Evolutionary conservation across 2,113 vertebrate genomes (phyloP), one percentile per base, ranked within the genome.

Genomic region (Nothoprocta perdicaria): DNA sequence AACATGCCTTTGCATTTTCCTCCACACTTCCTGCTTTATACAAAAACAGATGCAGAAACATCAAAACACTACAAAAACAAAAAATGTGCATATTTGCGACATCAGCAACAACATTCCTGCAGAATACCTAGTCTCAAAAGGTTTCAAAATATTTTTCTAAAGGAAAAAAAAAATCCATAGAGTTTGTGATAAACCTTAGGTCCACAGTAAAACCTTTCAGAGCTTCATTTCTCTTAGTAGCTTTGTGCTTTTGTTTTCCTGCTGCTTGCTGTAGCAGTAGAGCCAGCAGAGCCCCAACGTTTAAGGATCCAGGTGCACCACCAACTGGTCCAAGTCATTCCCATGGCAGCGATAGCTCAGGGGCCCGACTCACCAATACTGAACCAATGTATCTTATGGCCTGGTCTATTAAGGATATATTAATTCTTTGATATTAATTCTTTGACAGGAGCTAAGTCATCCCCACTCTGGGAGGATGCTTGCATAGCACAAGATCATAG

Each of bases 31-130:
- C 61, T 72, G 46, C 6, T 80, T 71, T 61, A 33, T 31, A 71
- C 13, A 83, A 78, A 57, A 91, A 10, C 33, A 80, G 82, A 67
- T 12, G 9, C 9, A 67, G 71, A 91, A 89, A 57, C 4, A 75
- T 21, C 22, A 65, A 22, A 94, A 63, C 23, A 66, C 23, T 4
- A 72, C 13, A 69, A 68, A 84, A 89, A 66, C 26, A 66, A 85
- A 83, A 88, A 5, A 5, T 29, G 13, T 68, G 22, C 5, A 89
- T 87, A 89, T 77, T 89, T 38, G 82, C 90, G 67, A 79, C 12
- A 50, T 4, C 46, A 13, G 48, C 74, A 92, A 46, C 15, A 67
- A 80, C 63, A 85, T 40, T 79, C 3, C 50, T 77, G 35, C 38
- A 74, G 35, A 76, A 6, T n/a, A 68, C 7, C 8, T 73, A 26